Evolutionary conservation across 2,888 invertebrate species (phyloP).

Genomic region (Phytoseiulus persimilis): DNA sequence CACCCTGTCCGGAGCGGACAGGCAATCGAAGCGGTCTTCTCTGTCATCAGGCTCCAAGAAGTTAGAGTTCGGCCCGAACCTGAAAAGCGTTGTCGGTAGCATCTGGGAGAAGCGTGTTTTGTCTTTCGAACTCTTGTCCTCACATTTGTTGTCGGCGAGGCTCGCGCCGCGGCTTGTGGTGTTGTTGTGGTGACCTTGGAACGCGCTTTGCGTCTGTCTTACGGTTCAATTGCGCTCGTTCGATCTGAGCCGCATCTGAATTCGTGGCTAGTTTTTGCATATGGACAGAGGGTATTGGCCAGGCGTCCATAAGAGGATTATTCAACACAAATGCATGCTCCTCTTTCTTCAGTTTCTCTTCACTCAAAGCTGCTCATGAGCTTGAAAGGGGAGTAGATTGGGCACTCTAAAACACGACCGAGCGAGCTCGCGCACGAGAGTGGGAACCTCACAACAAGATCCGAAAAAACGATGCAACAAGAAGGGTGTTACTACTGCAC

Average conservation of each 20-base stretch:
- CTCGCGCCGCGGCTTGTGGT: background rate
- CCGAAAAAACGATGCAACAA: background rate
- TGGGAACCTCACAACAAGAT: background rate
- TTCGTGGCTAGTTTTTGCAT: background rate
- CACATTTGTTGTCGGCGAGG: background rate
- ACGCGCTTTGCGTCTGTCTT: background rate
- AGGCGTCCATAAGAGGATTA: background rate
- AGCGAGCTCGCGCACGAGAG: background rate
- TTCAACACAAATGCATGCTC: slow-evolving; percentile 5
- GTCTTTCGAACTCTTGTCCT: background rate
- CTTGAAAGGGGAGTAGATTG: background rate
- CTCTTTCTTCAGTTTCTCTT: background rate
- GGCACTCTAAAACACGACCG: background rate
- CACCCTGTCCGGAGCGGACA: no score
- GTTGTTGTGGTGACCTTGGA: background rate
- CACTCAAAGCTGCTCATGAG: background rate
- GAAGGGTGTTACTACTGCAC: background rate
- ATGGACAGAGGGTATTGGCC: background rate
- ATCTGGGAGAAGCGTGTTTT: background rate
- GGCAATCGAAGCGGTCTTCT: no score
- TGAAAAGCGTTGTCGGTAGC: no score
- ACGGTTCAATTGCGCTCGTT: slow-evolving; percentile 5
- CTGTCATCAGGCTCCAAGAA: no score
- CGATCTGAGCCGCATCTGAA: background rate
- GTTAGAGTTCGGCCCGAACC: no score